Base-by-base conservation (phyloP, 1,140 invertebrate genomes). In the Apocrypta bakeri region DNA sequence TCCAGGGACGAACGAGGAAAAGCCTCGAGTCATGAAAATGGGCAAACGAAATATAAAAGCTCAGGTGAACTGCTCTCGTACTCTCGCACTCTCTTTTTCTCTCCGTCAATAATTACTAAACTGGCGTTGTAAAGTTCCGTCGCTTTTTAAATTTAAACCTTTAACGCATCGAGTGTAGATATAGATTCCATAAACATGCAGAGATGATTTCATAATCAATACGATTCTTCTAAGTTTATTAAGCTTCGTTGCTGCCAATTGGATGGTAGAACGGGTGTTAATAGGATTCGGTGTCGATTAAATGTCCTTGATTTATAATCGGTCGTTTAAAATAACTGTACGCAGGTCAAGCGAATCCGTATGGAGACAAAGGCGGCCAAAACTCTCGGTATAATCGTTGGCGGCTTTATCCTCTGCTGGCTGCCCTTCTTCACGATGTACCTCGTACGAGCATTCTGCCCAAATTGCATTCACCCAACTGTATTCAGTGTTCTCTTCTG, bases 331-430 rank as follows among this genome's bases (percentile, higher is more conserved):
- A 42, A 56, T 21, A 17, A 21, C 17, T 17, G 29, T 37, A 56
- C 79, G 40, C 87, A 94, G 93, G 96, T 97, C 37, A 97, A 96
- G 88, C 93, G 96, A 71, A 97, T 97, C 89, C 93, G 95, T 0
- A 98, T 97, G 95, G 97, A 99, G 90, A 97, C 97, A 0, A 98
- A 98, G 92, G 97, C 97, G 0, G 97, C 98, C 0, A 98, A 98
- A 92, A 99, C 98, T 0, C 92, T 98, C 40, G 98, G 96, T 2
- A 97, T 98, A 72, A 98, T 99, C 77, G 97, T 98, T 0, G 98
- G 98, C 7, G 96, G 97, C 1, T 99, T 99, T 92, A 96, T 98
- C 21, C 93, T 96, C 78, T 99, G 97, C 90, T 99, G 98, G 97
- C 92, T 98, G 29, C 98, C 98, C 0, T 99, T 99, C 93, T 99